Conservation (phyloP, 2,888 invertebrate species). For the Parasteatoda lunata region DNA sequence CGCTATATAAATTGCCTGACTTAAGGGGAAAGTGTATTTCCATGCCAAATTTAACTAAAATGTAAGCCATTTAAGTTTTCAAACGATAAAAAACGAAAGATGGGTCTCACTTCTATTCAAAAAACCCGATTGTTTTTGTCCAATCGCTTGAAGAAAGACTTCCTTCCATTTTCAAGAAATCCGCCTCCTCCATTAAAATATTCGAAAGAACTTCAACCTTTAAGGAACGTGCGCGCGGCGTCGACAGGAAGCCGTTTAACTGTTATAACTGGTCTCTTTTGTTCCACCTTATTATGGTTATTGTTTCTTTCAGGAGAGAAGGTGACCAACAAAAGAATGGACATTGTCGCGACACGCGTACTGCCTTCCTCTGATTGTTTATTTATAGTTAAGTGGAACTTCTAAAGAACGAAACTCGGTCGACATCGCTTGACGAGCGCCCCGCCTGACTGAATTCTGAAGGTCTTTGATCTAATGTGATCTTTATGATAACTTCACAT, state of each 20-base stretch:
- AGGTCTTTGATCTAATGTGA: too few relatives aligned
- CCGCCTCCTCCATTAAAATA: constrained; percentile 60
- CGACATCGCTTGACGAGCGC: neutral
- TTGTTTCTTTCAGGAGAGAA: constrained; percentile 8
- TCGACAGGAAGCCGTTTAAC: constrained; percentile 58
- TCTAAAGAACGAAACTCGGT: constrained; percentile 41
- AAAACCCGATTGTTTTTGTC: constrained; percentile 50
- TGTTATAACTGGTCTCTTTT: constrained; percentile 60
- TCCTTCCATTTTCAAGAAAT: constrained; percentile 55
- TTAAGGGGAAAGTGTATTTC: too few relatives aligned
- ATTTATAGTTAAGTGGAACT: constrained; percentile 58
- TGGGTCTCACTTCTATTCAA: too few relatives aligned
- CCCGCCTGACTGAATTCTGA: neutral
- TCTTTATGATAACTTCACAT: too few relatives aligned
- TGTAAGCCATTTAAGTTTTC: too few relatives aligned
- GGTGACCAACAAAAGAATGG: constrained; percentile 57
- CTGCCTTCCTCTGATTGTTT: constrained; percentile 53
- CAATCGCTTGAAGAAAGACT: constrained; percentile 61
- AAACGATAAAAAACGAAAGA: too few relatives aligned
- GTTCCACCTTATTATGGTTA: constrained; percentile 54
- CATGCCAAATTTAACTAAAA: too few relatives aligned
- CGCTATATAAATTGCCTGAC: too few relatives aligned
- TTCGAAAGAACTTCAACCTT: constrained; percentile 41
- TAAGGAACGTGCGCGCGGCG: neutral
- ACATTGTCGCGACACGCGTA: constrained; percentile 45